These are phyloP conservation scores for Epistrophe grossulariae DNA, from an alignment of 2,888 invertebrate genomes.

Conservation along the genomic window DNA sequence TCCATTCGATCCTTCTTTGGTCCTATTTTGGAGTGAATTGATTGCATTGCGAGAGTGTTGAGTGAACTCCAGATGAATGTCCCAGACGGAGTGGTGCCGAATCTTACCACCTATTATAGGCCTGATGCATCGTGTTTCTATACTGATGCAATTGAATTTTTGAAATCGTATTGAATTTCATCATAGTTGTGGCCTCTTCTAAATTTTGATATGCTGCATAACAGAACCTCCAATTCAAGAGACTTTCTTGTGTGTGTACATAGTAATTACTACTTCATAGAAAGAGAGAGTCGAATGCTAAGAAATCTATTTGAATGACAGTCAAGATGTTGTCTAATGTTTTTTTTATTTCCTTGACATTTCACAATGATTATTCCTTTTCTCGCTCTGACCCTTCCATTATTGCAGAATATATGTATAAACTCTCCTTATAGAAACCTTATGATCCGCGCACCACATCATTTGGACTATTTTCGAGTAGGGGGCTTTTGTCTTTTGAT, in stretches of 20 bases:
- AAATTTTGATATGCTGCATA: neutral
- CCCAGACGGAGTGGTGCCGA: constrained; percentile 69
- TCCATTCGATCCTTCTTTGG: constrained; percentile 35
- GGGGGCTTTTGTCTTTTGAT: constrained; percentile 69
- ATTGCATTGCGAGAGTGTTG: constrained; percentile 49
- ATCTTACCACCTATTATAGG: constrained; percentile 53
- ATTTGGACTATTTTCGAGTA: constrained; percentile 68
- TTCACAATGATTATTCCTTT: constrained; percentile 55
- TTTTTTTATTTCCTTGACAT: constrained; percentile 53
- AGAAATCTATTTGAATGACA: constrained; percentile 74
- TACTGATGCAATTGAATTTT: constrained; percentile 60
- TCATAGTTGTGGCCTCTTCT: constrained; percentile 20
- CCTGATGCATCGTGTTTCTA: constrained; percentile 57
- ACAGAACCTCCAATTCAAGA: constrained; percentile 44
- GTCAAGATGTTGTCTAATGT: constrained; percentile 74
- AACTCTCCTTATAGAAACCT: constrained; percentile 28
- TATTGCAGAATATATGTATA: neutral
- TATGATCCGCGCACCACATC: constrained; percentile 57
- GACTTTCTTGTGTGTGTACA: constrained; percentile 22
- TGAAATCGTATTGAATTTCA: constrained; percentile 69
- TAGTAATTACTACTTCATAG: constrained; percentile 53
- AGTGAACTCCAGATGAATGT: constrained; percentile 53
- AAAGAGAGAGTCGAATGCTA: constrained; percentile 66
- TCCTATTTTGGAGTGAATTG: constrained; percentile 43
- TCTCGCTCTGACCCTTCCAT: constrained; percentile 68